Evolutionary conservation across 2,797 vertebrate species (phyloP), one percentile per base, ranked within the genome.

Genomic region (Sebastes matsubarae): DNA sequence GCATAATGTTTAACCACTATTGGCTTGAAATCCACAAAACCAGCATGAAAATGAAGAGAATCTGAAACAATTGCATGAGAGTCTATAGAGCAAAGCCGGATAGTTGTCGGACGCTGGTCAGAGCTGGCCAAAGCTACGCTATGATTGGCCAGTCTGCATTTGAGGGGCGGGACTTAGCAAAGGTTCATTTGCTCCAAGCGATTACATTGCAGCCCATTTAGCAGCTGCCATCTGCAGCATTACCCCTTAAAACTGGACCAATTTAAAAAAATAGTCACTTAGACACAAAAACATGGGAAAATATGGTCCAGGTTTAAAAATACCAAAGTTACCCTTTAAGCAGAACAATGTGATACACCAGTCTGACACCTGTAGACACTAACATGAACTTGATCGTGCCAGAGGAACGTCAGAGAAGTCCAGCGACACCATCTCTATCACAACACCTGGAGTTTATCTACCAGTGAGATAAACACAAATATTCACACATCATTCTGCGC

Each of bases 381-480:
- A 75, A 84, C 82, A 73, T 78, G 68, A 70, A 79, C 75, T 68
- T 60, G 63, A 90, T 89, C 22, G 24, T 88, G 85, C 72, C 80
- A 72, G 77, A 58, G 64, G 66, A 76, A 86, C 68, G 72, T 81
- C 82, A 79, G 77, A 82, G 14, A 73, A 59, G 67, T 73, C 55
- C 77, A 77, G 68, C 54, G 83, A 84, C 78, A 86, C 59, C 82
- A 85, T 92, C 89, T 87, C 66, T 64, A 86, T 88, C 85, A 61
- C 79, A 83, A 81, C 91, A 93, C 90, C 89, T 92, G 88, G 87
- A 76, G 79, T 92, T 93, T 93, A 95, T 93, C 93, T 93, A 4
- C 83, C 60, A 18, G 57, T 1, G 57, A 87, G 92, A 93, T 94
- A 91, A 84, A 90, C 76, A 80, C 77, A 88, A 93, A 88, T 86